phyloP scores from a whole-genome alignment of 92 coral and sea anemone genomes.

The Porites evermanni region DNA sequence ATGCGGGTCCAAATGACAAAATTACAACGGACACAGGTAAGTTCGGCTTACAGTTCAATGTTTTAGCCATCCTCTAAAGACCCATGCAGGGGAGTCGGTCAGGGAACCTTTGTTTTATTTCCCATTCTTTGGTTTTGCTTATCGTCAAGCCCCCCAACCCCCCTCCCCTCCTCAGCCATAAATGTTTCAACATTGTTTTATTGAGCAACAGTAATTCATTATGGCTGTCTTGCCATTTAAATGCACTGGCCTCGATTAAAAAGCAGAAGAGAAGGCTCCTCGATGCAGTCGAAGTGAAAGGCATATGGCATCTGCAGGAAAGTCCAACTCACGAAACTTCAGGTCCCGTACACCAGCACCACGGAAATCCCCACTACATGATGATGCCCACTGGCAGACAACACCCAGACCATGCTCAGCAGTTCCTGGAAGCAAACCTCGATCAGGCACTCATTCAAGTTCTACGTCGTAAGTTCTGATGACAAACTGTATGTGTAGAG shows the following conservation, averaged over 20 bases:
- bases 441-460: constrained; percentile 78
- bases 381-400: constrained; percentile 34
- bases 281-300: constrained; percentile 44
- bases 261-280: constrained; percentile 26
- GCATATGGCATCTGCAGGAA: constrained; percentile 18
- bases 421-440: constrained; percentile 53
- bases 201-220: too few species aligned
- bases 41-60: background rate
- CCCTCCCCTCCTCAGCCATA: too few species aligned
- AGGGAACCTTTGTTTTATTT: too few species aligned
- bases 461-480: constrained; percentile 78
- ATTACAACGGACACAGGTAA: constrained; percentile 1
- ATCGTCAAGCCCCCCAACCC: too few species aligned
- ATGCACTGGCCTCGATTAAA: constrained; percentile 18
- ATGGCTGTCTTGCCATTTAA: background rate
- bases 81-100: too few species aligned
- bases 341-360: constrained; percentile 59
- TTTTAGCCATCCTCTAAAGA: too few species aligned
- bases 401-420: constrained; percentile 73
- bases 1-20: constrained; percentile 68
- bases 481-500: background rate
- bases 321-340: constrained; percentile 15
- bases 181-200: too few species aligned
- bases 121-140: too few species aligned
- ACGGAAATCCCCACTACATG: constrained; percentile 20